These are phyloP conservation scores for Andrena chrysosceles DNA, from an alignment of 2,888 invertebrate genomes.

Conservation along the genomic window DNA sequence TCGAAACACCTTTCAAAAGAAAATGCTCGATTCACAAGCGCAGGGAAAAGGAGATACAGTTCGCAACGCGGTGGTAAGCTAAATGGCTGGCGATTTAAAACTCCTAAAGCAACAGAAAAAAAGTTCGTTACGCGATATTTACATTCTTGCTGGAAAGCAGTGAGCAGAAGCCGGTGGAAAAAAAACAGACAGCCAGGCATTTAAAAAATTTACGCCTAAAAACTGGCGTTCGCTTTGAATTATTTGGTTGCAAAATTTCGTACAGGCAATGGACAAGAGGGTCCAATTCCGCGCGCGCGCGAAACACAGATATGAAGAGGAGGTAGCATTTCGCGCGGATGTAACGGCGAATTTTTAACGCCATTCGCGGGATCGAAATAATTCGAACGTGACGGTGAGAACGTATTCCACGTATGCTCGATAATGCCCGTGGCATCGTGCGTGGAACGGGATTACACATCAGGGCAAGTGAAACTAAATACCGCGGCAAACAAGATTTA, in stretches of 20 bases:
- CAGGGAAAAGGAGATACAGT: not conserved
- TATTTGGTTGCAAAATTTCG: not conserved
- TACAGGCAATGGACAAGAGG: not conserved
- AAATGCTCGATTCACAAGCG: not conserved
- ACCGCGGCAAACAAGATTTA: conserved; percentile 21
- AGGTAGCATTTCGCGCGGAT: not conserved
- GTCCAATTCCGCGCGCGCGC: no score
- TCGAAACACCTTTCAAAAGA: not conserved
- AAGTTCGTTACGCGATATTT: conserved; percentile 6
- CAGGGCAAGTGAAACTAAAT: conserved; percentile 25
- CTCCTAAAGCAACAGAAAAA: not conserved
- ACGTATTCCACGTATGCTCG: not conserved
- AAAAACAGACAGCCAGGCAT: not conserved
- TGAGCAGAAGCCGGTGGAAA: not conserved
- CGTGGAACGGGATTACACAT: conserved; percentile 24
- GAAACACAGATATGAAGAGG: not conserved
- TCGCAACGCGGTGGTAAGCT: not conserved
- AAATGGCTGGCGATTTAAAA: conserved; percentile 8
- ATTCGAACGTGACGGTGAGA: conserved; percentile 1
- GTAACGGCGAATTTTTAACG: conserved; percentile 19
- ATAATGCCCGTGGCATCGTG: conserved; percentile 7
- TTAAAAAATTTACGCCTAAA: conserved; percentile 19
- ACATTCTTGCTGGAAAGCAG: not conserved
- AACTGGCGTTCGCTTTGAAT: not conserved
- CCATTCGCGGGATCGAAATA: conserved; percentile 15